phyloP scores from a whole-genome alignment of 2,113 vertebrate species.

The Petroica traversi region DNA sequence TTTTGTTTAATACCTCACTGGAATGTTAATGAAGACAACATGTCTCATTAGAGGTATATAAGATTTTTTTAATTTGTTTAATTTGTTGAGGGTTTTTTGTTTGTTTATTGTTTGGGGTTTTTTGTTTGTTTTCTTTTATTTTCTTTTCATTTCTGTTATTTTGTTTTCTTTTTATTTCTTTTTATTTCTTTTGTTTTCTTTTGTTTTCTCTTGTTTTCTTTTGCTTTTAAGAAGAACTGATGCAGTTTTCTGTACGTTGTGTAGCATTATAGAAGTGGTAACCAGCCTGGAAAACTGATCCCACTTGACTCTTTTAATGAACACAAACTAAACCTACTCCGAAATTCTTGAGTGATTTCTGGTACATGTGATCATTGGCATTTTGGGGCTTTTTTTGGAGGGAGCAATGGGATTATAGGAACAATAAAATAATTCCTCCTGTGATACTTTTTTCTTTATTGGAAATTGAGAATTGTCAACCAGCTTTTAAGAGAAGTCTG shows the following conservation, averaged over 20 bases:
- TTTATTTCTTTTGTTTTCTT: no score
- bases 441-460: neutral
- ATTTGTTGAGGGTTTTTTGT: no score
- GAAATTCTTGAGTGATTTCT: neutral
- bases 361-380: neutral
- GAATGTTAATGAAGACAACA: neutral
- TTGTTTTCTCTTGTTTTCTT: no score
- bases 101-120: no score
- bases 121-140: no score
- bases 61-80: neutral
- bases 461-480: neutral
- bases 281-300: neutral
- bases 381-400: rapidly evolving
- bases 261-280: neutral
- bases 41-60: neutral
- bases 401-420: rapidly evolving
- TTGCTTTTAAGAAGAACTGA: neutral
- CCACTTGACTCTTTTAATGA: neutral
- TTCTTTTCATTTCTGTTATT: no score
- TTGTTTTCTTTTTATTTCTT: no score
- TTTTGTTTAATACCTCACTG: neutral
- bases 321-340: neutral
- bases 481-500: neutral
- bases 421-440: neutral
- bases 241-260: neutral